phyloP scores from a whole-genome alignment of 2,113 vertebrate species.

The Elachura formosa region DNA sequence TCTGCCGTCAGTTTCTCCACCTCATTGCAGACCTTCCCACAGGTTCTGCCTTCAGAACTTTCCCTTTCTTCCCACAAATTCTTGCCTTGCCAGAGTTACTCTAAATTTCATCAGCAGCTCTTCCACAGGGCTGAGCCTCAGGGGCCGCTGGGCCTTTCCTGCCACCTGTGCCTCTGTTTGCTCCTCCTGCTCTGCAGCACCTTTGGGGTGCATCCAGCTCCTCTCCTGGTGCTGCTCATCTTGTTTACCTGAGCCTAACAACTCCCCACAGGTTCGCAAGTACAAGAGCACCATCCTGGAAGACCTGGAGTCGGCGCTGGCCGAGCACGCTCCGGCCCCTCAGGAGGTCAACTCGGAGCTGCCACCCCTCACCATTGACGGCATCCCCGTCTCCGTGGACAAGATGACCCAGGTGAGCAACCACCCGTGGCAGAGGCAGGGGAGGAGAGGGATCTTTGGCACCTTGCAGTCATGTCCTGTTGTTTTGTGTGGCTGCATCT shows the following conservation, averaged over 20 bases:
- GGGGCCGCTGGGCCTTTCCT: not conserved
- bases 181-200: not conserved
- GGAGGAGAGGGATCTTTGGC: not conserved
- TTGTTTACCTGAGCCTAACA: slow-evolving; percentile 64
- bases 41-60: not conserved
- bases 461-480: not conserved
- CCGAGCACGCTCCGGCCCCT: slow-evolving; percentile 91
- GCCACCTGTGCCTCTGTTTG: slow-evolving; percentile 22
- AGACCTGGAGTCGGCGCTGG: slow-evolving; percentile 92
- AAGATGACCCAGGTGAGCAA: slow-evolving; percentile 96
- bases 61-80: not conserved
- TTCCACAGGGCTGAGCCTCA: not conserved
- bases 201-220: not conserved
- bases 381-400: slow-evolving; percentile 97
- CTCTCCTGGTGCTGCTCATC: slow-evolving; percentile 25
- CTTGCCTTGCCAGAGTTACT: not conserved
- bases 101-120: slow-evolving; percentile 66
- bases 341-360: slow-evolving; percentile 92
- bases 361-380: slow-evolving; percentile 94
- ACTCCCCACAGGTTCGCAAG: slow-evolving; percentile 87
- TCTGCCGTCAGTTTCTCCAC: not conserved
- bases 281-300: slow-evolving; percentile 97
- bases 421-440: not conserved
- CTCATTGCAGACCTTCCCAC: not conserved
- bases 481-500: not conserved